Evolutionary conservation across 1,140 invertebrate species (phyloP), one percentile per base, ranked within the genome.

Genomic region (Glossosoma conforme): DNA sequence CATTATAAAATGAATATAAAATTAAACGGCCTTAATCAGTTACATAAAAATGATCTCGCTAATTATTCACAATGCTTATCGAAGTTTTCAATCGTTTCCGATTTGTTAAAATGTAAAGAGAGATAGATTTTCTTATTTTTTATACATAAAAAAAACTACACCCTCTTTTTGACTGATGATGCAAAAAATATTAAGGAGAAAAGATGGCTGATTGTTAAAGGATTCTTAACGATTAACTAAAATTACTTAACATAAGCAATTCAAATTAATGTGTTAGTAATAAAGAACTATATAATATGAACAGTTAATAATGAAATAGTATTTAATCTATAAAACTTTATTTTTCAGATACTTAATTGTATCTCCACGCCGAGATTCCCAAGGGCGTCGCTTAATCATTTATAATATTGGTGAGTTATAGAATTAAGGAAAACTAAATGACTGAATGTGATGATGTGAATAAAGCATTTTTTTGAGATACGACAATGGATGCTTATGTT

Each of bases 361-460:
- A n/a, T 81, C 86, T 24, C 86, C 86, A 9, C 77, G 82, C 47
- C 73, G 83, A 47, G 87, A 90, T 68, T 75, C 69, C 52, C 61
- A 77, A 51, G 87, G 87, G 30, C 72, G 86, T 17, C 75, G 83
- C 49, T 83, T 90, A 42, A 78, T 89, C 52, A 68, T 84, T 40
- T 78, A 78, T 61, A 77, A 79, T 67, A 76, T 78, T 59, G 73
- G 81, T 81, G 75, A 80, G 67, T 67, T 57, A 50, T 46, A 44
- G 44, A 52, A 47, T 25, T 54, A 42, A 41, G 40, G 38, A 14
- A 19, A 32, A 28, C 25, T 28, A 8, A 8, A 42, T 2, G 10
- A 42, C 21, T 22, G 20, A 24, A 8, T 2, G 28, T 17, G 15
- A 0, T n/a, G 14, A 32, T 32, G 11, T 32, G 28, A 2, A n/a